Conservation (phyloP, 2,797 vertebrate genomes). For the Helostoma temminkii region DNA sequence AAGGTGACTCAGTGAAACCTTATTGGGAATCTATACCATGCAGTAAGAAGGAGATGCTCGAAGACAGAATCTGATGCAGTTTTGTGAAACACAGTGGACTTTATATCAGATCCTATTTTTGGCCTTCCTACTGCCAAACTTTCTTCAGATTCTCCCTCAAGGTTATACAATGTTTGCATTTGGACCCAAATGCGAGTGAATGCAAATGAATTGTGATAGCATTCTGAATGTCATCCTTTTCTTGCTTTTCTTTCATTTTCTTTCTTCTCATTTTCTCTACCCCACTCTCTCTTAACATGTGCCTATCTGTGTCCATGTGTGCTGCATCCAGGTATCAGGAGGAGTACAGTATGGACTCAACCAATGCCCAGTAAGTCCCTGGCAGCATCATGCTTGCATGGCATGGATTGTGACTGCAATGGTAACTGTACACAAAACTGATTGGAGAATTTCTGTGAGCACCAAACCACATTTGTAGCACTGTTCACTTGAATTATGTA, state of each 20-base stretch:
- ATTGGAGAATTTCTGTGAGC: slow-evolving; percentile 13
- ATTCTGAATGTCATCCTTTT: slow-evolving; percentile 39
- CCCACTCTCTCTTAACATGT: slow-evolving; percentile 67
- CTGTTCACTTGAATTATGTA: slow-evolving; percentile 26
- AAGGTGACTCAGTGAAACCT: slow-evolving; percentile 23
- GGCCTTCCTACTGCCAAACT: slow-evolving; percentile 24
- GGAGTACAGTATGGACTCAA: slow-evolving; percentile 90
- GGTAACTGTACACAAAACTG: slow-evolving; percentile 41
- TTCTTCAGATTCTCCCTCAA: slow-evolving; percentile 11
- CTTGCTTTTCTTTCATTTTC: slow-evolving; percentile 29
- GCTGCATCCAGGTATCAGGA: slow-evolving; percentile 85
- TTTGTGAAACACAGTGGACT: not conserved
- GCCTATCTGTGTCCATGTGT: slow-evolving; percentile 79
- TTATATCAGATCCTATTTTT: not conserved
- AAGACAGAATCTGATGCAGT: slow-evolving; percentile 7
- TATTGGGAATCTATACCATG: not conserved
- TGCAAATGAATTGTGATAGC: slow-evolving; percentile 20
- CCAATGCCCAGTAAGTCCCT: slow-evolving; percentile 88
- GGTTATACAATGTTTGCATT: slow-evolving; percentile 21
- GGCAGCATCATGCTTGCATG: slow-evolving; percentile 82
- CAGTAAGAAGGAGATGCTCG: slow-evolving; percentile 37
- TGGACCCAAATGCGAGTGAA: slow-evolving; percentile 43
- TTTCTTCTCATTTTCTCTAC: slow-evolving; percentile 34
- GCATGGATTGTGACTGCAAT: slow-evolving; percentile 74
- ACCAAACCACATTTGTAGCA: slow-evolving; percentile 30